Conservation (phyloP, 2,888 invertebrate genomes). For the Agriopis aurantiaria region DNA sequence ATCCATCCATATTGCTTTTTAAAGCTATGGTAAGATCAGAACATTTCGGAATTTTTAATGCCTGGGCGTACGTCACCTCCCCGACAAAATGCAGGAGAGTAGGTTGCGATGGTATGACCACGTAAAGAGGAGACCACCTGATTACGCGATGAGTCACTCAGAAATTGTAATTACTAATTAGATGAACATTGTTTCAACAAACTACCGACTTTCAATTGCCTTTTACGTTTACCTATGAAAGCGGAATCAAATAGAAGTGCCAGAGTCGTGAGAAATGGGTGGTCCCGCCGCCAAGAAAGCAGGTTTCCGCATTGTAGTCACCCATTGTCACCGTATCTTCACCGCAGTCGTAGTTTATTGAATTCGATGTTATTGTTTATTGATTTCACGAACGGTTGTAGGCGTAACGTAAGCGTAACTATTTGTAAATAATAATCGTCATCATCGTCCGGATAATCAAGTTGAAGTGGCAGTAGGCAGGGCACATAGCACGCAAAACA, state of each 20-base stretch:
- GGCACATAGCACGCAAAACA: no score
- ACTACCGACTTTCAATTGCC: slow-evolving; percentile 50
- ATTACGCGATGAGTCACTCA: no score
- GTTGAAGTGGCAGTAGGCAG: no score
- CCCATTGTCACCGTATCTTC: slow-evolving; percentile 61
- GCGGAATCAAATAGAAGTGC: slow-evolving; percentile 68
- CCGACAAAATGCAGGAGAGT: no score
- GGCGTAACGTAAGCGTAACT: slow-evolving; percentile 3
- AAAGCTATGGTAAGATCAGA: no score
- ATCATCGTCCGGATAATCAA: no score
- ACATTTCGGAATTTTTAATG: no score
- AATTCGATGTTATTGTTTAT: slow-evolving; percentile 30
- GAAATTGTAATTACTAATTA: slow-evolving; percentile 28
- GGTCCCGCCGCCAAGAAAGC: slow-evolving; percentile 71
- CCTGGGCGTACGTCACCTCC: no score
- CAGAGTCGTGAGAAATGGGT: slow-evolving; percentile 81
- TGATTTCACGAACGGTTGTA: slow-evolving; percentile 11
- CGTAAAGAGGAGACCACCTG: no score
- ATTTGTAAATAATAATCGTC: slow-evolving; percentile 5
- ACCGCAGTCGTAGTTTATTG: slow-evolving; percentile 36
- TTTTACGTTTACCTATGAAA: slow-evolving; percentile 68
- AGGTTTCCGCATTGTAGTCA: slow-evolving; percentile 66
- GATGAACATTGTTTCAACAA: slow-evolving; percentile 27
- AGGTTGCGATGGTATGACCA: no score
- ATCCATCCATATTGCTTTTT: no score